These are phyloP conservation scores for Troides helena DNA, from an alignment of 2,888 invertebrate genomes.

Conservation along the genomic window DNA sequence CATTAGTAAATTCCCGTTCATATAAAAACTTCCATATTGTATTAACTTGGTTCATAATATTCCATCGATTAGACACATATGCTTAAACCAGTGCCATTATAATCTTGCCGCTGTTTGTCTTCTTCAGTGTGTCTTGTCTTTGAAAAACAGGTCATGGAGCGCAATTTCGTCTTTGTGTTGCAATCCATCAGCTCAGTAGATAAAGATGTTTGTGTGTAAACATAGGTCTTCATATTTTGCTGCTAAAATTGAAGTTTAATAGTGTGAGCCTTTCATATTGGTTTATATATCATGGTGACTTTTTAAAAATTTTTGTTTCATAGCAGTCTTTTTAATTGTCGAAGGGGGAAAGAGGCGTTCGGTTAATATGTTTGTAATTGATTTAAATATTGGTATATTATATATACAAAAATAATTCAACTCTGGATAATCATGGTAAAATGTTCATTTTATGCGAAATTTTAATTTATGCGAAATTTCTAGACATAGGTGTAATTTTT, in stretches of 20 bases:
- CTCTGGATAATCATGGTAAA: no score
- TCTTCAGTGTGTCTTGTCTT: neutral
- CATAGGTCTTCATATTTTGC: neutral
- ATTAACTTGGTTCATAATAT: neutral
- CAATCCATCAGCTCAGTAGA: neutral
- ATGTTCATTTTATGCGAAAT: no score
- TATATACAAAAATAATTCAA: no score
- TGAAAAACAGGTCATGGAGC: neutral
- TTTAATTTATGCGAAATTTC: no score
- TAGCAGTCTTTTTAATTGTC: no score
- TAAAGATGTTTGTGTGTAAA: neutral
- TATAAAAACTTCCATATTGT: neutral
- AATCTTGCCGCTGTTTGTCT: neutral
- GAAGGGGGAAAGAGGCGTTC: no score
- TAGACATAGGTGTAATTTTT: no score
- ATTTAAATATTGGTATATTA: no score
- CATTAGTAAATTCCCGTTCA: neutral
- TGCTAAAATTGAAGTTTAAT: neutral
- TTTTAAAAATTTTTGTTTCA: no score
- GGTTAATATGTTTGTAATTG: no score
- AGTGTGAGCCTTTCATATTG: neutral
- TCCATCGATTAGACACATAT: neutral
- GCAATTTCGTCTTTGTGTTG: conserved; percentile 1
- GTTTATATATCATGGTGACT: no score
- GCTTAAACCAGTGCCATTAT: neutral